Evolutionary conservation across 1,140 invertebrate genomes (phyloP), one percentile per base, ranked within the genome.

Genomic region (Cotesia chilonis): DNA sequence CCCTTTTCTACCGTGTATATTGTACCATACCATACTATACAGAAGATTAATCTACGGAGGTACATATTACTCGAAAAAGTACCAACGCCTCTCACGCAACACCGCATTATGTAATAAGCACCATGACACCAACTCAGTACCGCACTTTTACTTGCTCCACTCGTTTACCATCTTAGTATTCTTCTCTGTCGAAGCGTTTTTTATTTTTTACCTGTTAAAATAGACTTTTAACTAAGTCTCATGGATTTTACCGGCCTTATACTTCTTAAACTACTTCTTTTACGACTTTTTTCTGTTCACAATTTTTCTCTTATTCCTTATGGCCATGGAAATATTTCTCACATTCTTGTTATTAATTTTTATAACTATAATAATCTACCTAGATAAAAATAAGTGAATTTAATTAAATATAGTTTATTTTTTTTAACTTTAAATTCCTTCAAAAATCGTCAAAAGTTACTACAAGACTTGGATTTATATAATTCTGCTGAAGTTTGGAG

Each of bases 61-160:
- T 60, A 59, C 60, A 67, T 67, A 72, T 65, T 65, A 65, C 70
- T 20, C 52, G 20, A 68, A 68, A 68, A 72, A 72, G 37, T 57
- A 57, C 38, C 60, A 52, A 64, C 67, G 67, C 63, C 65, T 70
- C 71, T 73, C 67, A 74, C 75, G 75, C 68, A 72, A 76, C 72
- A 69, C 71, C 66, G 74, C 71, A 57, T 73, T 51, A 35, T 51
- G 64, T 76, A 73, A 76, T 76, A 76, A 76, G 71, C 65, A 68
- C 9, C 57, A 51, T 52, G 38, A 72, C 64, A 67, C 64, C 64
- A 35, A 66, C 28, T 66, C 57, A 37, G 38, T 68, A 36, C 51
- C 51, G 28, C 28, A 28, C 28, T 28, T 28, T 28, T 28, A 28
- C 28, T 28, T 28, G 28, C 36, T 70, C 59, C 60, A 37, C 57